These are phyloP conservation scores for Pterois miles DNA, from an alignment of 2,797 vertebrate genomes.

Conservation along the genomic window DNA sequence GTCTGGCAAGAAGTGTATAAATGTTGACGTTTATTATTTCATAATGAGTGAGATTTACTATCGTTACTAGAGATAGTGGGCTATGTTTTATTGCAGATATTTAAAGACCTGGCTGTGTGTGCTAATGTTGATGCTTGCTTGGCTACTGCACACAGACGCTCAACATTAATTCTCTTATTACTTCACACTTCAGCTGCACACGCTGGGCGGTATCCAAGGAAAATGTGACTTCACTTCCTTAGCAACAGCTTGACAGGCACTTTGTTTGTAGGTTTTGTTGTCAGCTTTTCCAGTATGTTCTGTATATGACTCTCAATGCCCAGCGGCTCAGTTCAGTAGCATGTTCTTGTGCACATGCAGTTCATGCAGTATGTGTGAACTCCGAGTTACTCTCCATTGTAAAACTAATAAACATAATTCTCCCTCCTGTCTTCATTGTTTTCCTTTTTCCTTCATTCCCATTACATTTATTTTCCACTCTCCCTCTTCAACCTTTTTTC, in stretches of 20 bases:
- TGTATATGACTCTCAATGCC: conserved; percentile 51
- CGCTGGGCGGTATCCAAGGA: conserved; percentile 71
- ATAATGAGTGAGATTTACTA: conserved; percentile 8
- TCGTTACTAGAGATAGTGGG: conserved; percentile 23
- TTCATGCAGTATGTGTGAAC: conserved; percentile 22
- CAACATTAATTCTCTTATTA: conserved; percentile 71
- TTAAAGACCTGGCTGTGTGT: conserved; percentile 40
- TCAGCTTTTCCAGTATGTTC: conserved; percentile 79
- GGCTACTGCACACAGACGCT: conserved; percentile 75
- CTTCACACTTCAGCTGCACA: conserved; percentile 70
- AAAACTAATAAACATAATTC: conserved; percentile 53
- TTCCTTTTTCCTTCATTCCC: conserved; percentile 45
- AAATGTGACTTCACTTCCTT: conserved; percentile 81
- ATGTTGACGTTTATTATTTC: background rate
- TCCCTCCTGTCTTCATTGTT: conserved; percentile 52
- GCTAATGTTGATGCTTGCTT: conserved; percentile 55
- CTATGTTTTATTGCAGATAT: conserved; percentile 36
- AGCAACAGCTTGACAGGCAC: conserved; percentile 73
- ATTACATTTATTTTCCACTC: conserved; percentile 56
- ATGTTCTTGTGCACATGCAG: conserved; percentile 9
- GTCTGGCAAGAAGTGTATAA: background rate
- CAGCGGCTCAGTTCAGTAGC: conserved; percentile 38
- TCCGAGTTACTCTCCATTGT: conserved; percentile 30
- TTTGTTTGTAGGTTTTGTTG: conserved; percentile 71
- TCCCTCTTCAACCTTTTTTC: conserved; percentile 44